Evolutionary conservation across 2,113 vertebrate species (phyloP), one percentile per base, ranked within the genome.

Genomic region (Rattus norvegicus): DNA sequence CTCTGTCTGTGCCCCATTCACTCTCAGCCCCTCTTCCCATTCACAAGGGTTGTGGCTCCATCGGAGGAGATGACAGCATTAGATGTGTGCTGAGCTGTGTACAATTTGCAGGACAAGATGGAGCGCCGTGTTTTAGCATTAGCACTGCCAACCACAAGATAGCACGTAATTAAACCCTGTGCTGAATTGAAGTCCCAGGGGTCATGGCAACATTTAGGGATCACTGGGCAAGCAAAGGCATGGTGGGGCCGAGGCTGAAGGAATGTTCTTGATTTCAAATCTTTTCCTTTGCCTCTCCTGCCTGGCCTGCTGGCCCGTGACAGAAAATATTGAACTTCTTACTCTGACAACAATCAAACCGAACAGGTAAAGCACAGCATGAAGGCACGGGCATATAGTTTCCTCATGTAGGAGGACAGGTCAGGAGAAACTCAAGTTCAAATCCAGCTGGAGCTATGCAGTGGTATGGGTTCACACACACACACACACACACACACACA

Each of bases 401-500:
- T 22, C 30, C 11, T 20, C 3, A 24, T 26, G 69, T 20, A 87
- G 49, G 22, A 54, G 33, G 49, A 67, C 36, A 52, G 20, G 47
- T 22, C 47, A 87, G 65, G 49, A 88, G 33, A 56, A 54, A 26
- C 49, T 11, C 49, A 59, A 59, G 52, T 59, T 73, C 54, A 6
- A 73, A 88, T 17, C 49, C 24, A 88, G 36, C 36, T 59, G 13
- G 13, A 22, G 36, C 69, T 88, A 26, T 52, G 19, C 1, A 43
- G 52, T 72, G 22, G 56, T 24, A n/a, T 70, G 67, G 36, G 17
- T 49, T 52, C 59, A 65, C 7, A 26, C 36, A 43, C 56, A 17
- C 56, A 28, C 77, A 80, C 77, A 80, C 49, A 54, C 76, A 79
- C 49, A 54, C 76, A 79, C 49, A 79, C 76, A 79, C 49, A 79